phyloP scores from a whole-genome alignment of 1,140 invertebrate genomes.

The Pomacea maculata region DNA sequence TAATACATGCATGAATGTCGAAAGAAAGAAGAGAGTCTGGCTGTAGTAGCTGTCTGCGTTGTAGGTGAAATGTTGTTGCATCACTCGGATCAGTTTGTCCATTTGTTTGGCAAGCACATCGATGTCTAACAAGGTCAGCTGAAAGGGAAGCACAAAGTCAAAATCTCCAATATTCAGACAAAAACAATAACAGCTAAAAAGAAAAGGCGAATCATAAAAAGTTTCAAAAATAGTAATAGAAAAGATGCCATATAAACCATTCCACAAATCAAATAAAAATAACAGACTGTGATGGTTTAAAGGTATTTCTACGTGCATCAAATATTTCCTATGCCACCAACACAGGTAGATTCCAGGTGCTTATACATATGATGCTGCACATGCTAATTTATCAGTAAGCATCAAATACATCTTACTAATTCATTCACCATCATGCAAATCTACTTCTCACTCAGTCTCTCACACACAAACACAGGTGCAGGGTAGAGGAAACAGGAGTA shows the following conservation, averaged over 20 bases:
- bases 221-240: not conserved
- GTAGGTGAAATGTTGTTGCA: not conserved
- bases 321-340: not conserved
- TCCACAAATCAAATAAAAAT: not conserved
- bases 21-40: slow-evolving; percentile 83
- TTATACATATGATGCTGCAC: too few species aligned
- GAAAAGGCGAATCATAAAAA: not conserved
- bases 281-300: not conserved
- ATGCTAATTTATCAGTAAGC: too few species aligned
- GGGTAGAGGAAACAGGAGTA: too few species aligned
- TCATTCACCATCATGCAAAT: too few species aligned
- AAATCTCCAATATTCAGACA: not conserved
- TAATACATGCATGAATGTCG: slow-evolving; percentile 78
- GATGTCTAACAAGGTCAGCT: not conserved
- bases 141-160: not conserved
- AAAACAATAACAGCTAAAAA: not conserved
- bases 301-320: not conserved
- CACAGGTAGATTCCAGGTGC: too few species aligned
- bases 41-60: slow-evolving; percentile 61
- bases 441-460: too few species aligned
- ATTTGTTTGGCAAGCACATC: not conserved
- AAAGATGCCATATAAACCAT: not conserved
- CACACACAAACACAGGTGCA: too few species aligned
- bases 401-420: too few species aligned
- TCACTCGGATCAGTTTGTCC: not conserved